Evolutionary conservation across 2,797 vertebrate genomes (phyloP), one percentile per base, ranked within the genome.

Genomic region (Pseudotriccus pelzelni): DNA sequence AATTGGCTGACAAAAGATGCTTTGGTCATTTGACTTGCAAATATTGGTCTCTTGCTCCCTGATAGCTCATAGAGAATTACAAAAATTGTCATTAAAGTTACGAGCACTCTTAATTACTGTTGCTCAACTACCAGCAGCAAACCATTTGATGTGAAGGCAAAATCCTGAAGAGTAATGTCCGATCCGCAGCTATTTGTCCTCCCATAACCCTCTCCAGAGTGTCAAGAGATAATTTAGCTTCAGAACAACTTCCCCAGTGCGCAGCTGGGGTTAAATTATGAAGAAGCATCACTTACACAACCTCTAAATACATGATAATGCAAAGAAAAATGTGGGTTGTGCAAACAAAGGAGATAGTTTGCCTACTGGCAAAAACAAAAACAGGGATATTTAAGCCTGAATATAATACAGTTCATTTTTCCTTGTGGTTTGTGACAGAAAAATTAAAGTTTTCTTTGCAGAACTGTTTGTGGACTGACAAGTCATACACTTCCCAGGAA

Each of bases 1-100:
- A 98, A 98, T 98, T 98, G 98, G 97, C 97, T 97, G 96, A 97
- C 98, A 98, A 98, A 98, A 95, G 97, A 95, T 97, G 91, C 96
- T 93, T 89, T 92, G 67, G 87, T 90, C 88, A 97, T 98, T 98
- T 97, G 97, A 97, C 97, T 98, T 98, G 97, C 97, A 98, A 98
- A 98, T 97, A 66, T 24, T 68, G 90, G 90, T 97, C 95, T 95
- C 94, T 81, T 95, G 93, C 95, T 97, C 93, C 95, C 95, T 74
- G 94, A 97, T 96, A 96, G 89, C 93, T 97, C 39, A 76, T 82
- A 80, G 63, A 86, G 95, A 97, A 97, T 93, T 70, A 96, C 89
- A 93, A 88, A 97, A 96, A 96, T 94, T 94, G 93, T 80, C 95
- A 87, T 95, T 94, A 97, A 96, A 85, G 90, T 97, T 97, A 89